These are phyloP conservation scores for Lithophane semibrunnea DNA, from an alignment of 2,888 invertebrate species.

Conservation along the genomic window DNA sequence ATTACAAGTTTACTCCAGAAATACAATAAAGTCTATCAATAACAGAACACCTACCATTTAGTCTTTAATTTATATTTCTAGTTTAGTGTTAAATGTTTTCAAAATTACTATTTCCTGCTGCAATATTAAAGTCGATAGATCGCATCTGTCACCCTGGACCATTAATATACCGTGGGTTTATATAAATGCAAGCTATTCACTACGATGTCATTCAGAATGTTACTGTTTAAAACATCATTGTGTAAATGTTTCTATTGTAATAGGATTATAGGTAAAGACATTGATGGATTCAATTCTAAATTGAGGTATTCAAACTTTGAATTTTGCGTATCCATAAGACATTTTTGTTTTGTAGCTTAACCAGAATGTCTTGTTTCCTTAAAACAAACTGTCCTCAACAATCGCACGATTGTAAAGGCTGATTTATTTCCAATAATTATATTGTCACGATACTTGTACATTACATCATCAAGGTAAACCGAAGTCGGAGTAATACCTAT, in stretches of 20 bases:
- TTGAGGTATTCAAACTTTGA: not conserved
- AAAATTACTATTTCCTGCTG: slow-evolving; percentile 29
- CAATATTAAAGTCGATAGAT: slow-evolving; percentile 31
- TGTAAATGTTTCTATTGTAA: not conserved
- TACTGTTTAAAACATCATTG: not conserved
- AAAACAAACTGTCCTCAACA: slow-evolving; percentile 13
- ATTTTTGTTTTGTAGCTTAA: not conserved
- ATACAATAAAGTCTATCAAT: slow-evolving; percentile 17
- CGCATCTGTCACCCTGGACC: slow-evolving; percentile 16
- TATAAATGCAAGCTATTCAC: slow-evolving; percentile 5
- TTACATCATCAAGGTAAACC: slow-evolving; percentile 53
- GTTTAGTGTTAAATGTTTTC: slow-evolving; percentile 34
- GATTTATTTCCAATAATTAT: slow-evolving; percentile 62
- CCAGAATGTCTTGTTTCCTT: slow-evolving; percentile 4
- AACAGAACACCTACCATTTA: slow-evolving; percentile 5
- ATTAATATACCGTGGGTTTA: slow-evolving; percentile 6
- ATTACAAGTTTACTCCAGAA: slow-evolving; percentile 14
- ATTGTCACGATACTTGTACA: slow-evolving; percentile 52
- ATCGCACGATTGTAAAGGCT: slow-evolving; percentile 25
- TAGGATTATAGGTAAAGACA: not conserved
- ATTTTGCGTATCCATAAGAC: not conserved
- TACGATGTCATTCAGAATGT: slow-evolving; percentile 8
- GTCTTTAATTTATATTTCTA: slow-evolving; percentile 3
- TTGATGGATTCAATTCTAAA: not conserved
- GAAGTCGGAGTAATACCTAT: slow-evolving; percentile 34